These are phyloP conservation scores for Chloroceryle aenea DNA, from an alignment of 2,113 vertebrate species.

Conservation along the genomic window DNA sequence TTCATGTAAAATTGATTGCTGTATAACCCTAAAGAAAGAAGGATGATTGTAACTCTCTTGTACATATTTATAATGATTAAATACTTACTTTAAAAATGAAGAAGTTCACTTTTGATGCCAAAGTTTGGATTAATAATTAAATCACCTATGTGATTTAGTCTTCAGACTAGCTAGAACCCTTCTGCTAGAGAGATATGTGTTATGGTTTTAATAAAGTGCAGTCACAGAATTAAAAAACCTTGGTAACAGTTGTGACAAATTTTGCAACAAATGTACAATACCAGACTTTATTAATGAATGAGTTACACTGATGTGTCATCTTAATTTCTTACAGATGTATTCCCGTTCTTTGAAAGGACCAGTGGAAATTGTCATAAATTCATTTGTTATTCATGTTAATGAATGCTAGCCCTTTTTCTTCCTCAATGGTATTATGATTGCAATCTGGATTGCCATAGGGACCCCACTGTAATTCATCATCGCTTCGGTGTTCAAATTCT, in stretches of 20 bases:
- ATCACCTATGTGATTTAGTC: neutral
- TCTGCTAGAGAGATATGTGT: neutral
- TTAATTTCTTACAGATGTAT: conserved; percentile 58
- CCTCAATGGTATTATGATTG: conserved; percentile 14
- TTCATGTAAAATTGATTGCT: neutral
- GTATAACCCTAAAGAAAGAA: neutral
- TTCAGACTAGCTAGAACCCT: neutral
- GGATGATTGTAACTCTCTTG: neutral
- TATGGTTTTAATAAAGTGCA: conserved; percentile 14
- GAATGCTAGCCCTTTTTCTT: conserved; percentile 27
- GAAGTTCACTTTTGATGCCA: neutral
- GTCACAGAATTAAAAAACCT: neutral
- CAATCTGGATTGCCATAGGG: neutral
- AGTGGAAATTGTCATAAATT: conserved; percentile 43
- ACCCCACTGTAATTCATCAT: conserved; percentile 38
- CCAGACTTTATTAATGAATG: conserved; percentile 50
- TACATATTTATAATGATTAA: neutral
- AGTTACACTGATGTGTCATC: conserved; percentile 19
- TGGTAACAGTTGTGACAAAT: neutral
- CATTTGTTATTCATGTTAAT: conserved; percentile 37
- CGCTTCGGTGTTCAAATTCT: neutral
- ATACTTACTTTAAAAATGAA: neutral
- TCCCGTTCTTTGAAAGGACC: conserved; percentile 18
- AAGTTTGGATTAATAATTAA: neutral
- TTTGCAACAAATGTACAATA: conserved; percentile 24